phyloP scores from a whole-genome alignment of 2,113 vertebrate species.

The Myotis yumanensis region DNA sequence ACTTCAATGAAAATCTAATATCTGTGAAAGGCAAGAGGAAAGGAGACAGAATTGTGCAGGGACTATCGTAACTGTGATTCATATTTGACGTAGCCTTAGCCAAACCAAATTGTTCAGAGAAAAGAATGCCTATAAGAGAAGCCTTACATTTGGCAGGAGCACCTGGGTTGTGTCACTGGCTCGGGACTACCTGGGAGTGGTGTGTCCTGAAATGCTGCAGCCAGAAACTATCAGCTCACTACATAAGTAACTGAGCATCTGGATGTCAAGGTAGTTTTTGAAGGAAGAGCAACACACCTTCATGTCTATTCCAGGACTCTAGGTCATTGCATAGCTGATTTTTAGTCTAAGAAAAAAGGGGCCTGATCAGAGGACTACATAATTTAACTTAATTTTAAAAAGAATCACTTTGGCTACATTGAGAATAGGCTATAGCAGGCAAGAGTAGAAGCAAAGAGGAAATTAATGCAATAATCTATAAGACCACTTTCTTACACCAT shows the following conservation, averaged over 20 bases:
- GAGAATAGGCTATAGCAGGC: not conserved
- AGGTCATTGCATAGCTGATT: not conserved
- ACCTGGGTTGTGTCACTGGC: not conserved
- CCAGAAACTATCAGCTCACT: not conserved
- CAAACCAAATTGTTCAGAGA: not conserved
- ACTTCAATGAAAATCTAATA: not conserved
- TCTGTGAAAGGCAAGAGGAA: not conserved
- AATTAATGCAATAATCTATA: not conserved
- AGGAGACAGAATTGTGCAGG: not conserved
- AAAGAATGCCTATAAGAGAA: not conserved
- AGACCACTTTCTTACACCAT: not conserved
- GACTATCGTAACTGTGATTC: not conserved
- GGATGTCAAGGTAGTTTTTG: not conserved
- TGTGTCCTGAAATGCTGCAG: not conserved
- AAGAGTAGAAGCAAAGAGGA: not conserved
- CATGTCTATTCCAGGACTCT: not conserved
- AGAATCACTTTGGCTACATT: not conserved
- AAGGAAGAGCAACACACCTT: not conserved
- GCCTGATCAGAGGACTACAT: not conserved
- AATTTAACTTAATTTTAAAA: not conserved
- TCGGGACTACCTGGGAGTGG: not conserved
- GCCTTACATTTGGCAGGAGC: not conserved
- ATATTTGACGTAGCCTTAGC: not conserved
- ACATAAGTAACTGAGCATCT: not conserved
- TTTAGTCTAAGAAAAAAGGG: not conserved